These are phyloP conservation scores for Rhea pennata DNA, from an alignment of 2,113 vertebrate genomes.

Conservation along the genomic window DNA sequence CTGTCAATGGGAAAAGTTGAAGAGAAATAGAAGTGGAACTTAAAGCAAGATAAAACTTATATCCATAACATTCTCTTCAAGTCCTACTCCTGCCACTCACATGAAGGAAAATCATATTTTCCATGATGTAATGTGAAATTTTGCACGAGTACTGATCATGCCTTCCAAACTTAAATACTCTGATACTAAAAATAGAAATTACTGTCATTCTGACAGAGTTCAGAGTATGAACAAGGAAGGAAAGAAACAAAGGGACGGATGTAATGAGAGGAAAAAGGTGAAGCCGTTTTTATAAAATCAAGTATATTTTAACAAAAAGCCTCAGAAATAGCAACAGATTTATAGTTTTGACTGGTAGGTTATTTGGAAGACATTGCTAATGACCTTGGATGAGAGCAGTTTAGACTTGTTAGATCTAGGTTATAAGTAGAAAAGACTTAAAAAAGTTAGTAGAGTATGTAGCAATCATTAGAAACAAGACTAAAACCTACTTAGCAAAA, in stretches of 20 bases:
- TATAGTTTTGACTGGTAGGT: not conserved
- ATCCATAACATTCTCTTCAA: not conserved
- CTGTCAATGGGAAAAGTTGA: not conserved
- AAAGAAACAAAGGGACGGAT: not conserved
- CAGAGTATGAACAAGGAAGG: not conserved
- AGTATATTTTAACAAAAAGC: not conserved
- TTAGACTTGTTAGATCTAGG: not conserved
- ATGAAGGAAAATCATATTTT: slow-evolving; percentile 2
- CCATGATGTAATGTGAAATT: not conserved
- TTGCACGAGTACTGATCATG: not conserved
- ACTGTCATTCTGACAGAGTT: not conserved
- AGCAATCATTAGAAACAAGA: not conserved
- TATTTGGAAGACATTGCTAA: not conserved
- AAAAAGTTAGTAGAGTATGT: not conserved
- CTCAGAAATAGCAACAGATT: not conserved
- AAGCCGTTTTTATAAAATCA: not conserved
- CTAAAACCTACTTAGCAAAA: not conserved
- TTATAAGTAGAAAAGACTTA: not conserved
- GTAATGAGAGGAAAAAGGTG: not conserved
- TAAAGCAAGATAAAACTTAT: not conserved
- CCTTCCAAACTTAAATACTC: slow-evolving; percentile 9
- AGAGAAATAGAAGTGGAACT: not conserved
- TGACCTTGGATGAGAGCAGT: not conserved
- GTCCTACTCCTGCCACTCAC: not conserved
- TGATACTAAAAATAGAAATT: slow-evolving; percentile 28